phyloP scores from a whole-genome alignment of 2,113 vertebrate genomes.

The Hippolais icterina region DNA sequence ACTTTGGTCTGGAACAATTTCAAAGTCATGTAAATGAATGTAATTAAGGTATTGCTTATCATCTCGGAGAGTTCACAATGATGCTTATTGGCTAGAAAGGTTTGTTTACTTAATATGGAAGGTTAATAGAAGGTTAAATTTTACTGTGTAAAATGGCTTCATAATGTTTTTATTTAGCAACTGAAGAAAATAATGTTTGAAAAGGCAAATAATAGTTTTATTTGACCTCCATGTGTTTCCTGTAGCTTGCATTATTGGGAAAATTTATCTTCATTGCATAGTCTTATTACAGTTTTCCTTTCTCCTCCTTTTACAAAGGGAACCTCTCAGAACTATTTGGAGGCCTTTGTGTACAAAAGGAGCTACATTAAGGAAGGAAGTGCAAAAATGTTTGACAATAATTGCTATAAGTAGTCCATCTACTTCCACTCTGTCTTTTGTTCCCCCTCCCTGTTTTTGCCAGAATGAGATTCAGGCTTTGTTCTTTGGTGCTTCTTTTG shows the following conservation, averaged over 20 bases:
- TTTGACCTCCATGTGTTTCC: slow-evolving; percentile 48
- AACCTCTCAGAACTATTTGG: not conserved
- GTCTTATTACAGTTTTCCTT: not conserved
- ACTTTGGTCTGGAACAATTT: slow-evolving; percentile 82
- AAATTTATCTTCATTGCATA: slow-evolving; percentile 38
- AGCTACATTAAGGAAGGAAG: slow-evolving; percentile 42
- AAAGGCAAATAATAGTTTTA: slow-evolving; percentile 67
- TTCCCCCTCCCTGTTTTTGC: not conserved
- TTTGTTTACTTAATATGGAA: slow-evolving; percentile 79
- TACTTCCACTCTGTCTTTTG: not conserved
- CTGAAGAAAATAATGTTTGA: slow-evolving; percentile 64
- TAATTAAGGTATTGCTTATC: slow-evolving; percentile 88
- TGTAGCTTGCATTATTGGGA: slow-evolving; percentile 38
- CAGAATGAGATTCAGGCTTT: not conserved
- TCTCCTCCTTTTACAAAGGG: not conserved
- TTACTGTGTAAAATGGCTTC: slow-evolving; percentile 71
- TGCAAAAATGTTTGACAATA: slow-evolving; percentile 42
- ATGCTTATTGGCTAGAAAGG: slow-evolving; percentile 82
- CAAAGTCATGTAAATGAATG: slow-evolving; percentile 87
- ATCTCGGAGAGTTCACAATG: slow-evolving; percentile 77
- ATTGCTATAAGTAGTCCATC: slow-evolving; percentile 32
- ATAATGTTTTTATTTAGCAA: slow-evolving; percentile 73
- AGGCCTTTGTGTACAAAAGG: not conserved
- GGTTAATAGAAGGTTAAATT: slow-evolving; percentile 82
- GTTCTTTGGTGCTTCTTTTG: not conserved